A percentile compares a stretch with the other conserved stretches of the same genome.
phyloP scores from a whole-genome alignment of 2,113 vertebrate genomes.

The sheep (Ovis aries) region ARS-UI_Ramb_v3.0 NC_056054.1:170879501-170880000 shows the following conservation, averaged over 20 bases:
- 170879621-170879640: not conserved
- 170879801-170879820: not conserved
- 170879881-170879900: not conserved
- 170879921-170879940: not conserved
- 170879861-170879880: not conserved
- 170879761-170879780: not conserved
- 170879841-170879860: not conserved
- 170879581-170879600: not conserved
- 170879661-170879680: not conserved
- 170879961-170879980: not conserved
- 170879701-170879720: not conserved
- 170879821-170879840: not conserved
- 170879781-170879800: not conserved
- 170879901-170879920: not conserved
- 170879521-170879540: not conserved
- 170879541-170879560: not conserved
- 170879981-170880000: not conserved
- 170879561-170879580: not conserved
- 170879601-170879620: not conserved
- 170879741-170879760: not conserved
- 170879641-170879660: not conserved
- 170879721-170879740: not conserved
- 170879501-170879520: not conserved
- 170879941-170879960: not conserved
- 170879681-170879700: not conserved